Conservation (phyloP, 2,797 vertebrate genomes). For the Peromyscus eremicus region DNA sequence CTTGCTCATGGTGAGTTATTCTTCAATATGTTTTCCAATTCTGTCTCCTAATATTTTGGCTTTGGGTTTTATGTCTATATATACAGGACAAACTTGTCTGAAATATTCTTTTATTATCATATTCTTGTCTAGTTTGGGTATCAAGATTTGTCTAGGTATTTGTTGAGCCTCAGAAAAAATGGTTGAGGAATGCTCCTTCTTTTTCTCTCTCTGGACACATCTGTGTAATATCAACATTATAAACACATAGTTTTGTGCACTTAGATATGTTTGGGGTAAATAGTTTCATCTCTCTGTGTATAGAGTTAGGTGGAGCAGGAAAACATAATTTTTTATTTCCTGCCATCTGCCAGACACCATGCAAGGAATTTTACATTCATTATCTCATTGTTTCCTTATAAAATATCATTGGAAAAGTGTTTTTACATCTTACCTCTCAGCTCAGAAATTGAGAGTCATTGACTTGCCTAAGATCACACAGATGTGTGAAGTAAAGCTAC, state of each 20-base stretch:
- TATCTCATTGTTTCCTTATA: constrained; percentile 74
- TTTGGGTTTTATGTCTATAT: constrained; percentile 46
- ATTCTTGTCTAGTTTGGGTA: constrained; percentile 38
- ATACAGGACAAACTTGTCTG: constrained; percentile 45
- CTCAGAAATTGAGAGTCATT: constrained; percentile 64
- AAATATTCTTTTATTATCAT: constrained; percentile 62
- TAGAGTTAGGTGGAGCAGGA: constrained; percentile 60
- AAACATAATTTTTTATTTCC: constrained; percentile 56
- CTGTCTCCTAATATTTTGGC: constrained; percentile 57
- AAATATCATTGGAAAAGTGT: constrained; percentile 59
- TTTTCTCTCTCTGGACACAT: constrained; percentile 52
- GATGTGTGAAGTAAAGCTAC: constrained; percentile 63
- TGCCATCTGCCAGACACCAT: constrained; percentile 56
- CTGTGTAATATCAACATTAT: constrained; percentile 53
- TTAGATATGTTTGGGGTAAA: constrained; percentile 61
- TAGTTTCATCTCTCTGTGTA: constrained; percentile 58
- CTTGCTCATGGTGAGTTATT: constrained; percentile 61
- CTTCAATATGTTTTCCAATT: constrained; percentile 58
- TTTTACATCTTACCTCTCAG: constrained; percentile 66
- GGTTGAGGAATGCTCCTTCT: constrained; percentile 24
- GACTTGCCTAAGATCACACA: constrained; percentile 63
- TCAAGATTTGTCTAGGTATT: constrained; percentile 55
- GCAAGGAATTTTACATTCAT: constrained; percentile 74
- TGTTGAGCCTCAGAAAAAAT: constrained; percentile 23
- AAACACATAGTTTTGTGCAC: constrained; percentile 60